Base-by-base conservation (phyloP, 2,797 vertebrate genomes). In the Argyrosomus regius region DNA sequence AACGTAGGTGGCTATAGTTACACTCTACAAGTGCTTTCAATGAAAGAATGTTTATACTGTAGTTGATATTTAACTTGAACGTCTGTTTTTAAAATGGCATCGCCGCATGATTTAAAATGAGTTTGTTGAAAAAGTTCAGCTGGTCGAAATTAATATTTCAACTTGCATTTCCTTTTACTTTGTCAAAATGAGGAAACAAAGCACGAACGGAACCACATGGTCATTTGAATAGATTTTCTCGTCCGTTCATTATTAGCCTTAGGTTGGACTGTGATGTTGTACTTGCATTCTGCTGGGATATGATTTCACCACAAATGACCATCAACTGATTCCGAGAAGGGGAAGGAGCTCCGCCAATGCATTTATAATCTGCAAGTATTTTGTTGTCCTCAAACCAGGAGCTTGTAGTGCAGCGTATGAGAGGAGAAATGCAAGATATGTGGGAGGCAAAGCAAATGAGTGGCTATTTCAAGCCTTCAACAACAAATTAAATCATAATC, bases 221-320 rank as follows among this genome's bases (percentile, higher is more conserved):
- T 74, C 86, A 77, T 90, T 90, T 81, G 77, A 80, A 85, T 83
- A 70, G 87, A 85, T 89, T 88, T 90, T 85, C 80, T 82, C 56
- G 64, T 87, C 83, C 84, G 50, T 93, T 93, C 91, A 82, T 91
- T 93, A 94, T 93, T 94, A 92, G 88, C 85, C 87, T 87, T 83
- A 84, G 83, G 81, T 91, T 92, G 86, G 85, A 88, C 83, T 63
- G 83, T 64, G 91, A 90, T 90, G 90, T 87, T 90, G 81, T 80
- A 83, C 88, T 90, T 81, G 87, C 75, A 79, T 90, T 93, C 87
- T 88, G 84, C 20, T 12, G 85, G 87, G 90, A 88, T 95, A 84
- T 81, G 71, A 91, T 95, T 95, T 93, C 91, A 94, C 93, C 94
- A 92, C 93, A 94, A 92, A 91, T 80, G 84, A 91, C 91, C 87